Evolutionary conservation across 2,797 vertebrate genomes (phyloP), one percentile per base, ranked within the genome.

Genomic region (Helarctos malayanus): DNA sequence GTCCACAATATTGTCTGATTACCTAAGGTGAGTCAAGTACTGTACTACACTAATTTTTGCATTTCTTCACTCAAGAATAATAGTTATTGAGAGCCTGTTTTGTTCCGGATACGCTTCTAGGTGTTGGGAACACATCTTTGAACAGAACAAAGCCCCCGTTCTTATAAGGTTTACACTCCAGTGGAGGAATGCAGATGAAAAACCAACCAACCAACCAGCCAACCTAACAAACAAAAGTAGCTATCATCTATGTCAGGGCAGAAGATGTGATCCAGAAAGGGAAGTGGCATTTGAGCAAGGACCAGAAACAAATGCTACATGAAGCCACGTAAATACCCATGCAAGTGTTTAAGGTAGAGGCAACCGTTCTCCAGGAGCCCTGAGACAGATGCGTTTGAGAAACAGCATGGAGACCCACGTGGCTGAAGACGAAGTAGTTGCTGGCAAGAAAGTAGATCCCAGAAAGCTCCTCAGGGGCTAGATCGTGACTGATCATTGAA

Each of bases 1-100:
- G 47, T 90, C 11, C n/a, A 82, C 81, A 80, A n/a, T 94, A 88
- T 80, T 61, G 45, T 49, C 32, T 56, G n/a, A 83, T 61, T 87
- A 78, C 41, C 29, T 38, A 41, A 56, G 7, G n/a, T 73, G 45
- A 84, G 3, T 35, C 25, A 35, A 75, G 7, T 35, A 1, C 1
- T 84, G 5, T 73, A 23, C 41, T 12, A 27, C 18, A 69, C n/a
- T 88, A 29, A 61, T 23, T 65, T 73, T 79, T 63, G 5, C 27
- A 52, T 81, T 81, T 84, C 14, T 84, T 68, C 45, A 23, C 47
- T 93, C 18, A 86, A 61, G 54, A 80, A 16, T 84, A 25, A 16
- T 75, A n/a, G 56, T 93, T 69, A 41, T 12, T 81, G 65, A 93
- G 78, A 68, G 9, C 3, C 19, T 63, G 45, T 56, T 59, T 83